Conservation (phyloP, 1,140 invertebrate species). For the Oncopeltus fasciatus region DNA sequence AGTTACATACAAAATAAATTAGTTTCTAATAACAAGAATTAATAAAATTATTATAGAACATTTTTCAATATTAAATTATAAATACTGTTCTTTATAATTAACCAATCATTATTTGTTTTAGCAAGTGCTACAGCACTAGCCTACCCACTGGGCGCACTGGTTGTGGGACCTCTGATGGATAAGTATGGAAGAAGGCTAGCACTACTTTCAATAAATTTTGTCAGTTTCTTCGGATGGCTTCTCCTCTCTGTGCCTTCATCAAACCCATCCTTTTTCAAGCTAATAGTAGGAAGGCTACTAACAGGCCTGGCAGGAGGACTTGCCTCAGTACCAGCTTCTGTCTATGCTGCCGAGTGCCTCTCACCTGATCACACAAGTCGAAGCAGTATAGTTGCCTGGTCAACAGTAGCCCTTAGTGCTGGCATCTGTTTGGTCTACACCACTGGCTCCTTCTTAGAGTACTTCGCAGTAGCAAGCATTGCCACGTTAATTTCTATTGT, state of each 20-base stretch:
- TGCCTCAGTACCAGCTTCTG: constrained; percentile 19
- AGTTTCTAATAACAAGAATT: no score
- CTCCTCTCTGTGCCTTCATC: constrained; percentile 29
- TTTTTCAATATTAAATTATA: no score
- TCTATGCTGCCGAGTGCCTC: constrained; percentile 32
- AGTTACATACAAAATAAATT: no score
- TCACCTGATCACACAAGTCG: constrained; percentile 31
- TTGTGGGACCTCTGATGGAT: constrained; percentile 43
- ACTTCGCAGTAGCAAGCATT: constrained; percentile 33
- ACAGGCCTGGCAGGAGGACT: constrained; percentile 27
- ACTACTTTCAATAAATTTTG: constrained; percentile 34
- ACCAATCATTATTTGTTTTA: constrained; percentile 25
- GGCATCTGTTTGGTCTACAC: constrained; percentile 23
- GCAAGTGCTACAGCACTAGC: constrained; percentile 41
- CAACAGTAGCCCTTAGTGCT: constrained; percentile 26
- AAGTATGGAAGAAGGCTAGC: constrained; percentile 43
- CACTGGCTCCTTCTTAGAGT: constrained; percentile 31
- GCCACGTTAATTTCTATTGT: constrained; percentile 29
- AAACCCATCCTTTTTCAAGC: constrained; percentile 23
- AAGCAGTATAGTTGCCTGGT: constrained; percentile 19
- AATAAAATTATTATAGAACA: no score
- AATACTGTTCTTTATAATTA: not conserved
- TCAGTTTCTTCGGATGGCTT: constrained; percentile 40
- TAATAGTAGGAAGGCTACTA: constrained; percentile 37
- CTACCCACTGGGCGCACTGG: constrained; percentile 36